Conservation (phyloP, 2,888 invertebrate species). For the Endomychus coccineus region DNA sequence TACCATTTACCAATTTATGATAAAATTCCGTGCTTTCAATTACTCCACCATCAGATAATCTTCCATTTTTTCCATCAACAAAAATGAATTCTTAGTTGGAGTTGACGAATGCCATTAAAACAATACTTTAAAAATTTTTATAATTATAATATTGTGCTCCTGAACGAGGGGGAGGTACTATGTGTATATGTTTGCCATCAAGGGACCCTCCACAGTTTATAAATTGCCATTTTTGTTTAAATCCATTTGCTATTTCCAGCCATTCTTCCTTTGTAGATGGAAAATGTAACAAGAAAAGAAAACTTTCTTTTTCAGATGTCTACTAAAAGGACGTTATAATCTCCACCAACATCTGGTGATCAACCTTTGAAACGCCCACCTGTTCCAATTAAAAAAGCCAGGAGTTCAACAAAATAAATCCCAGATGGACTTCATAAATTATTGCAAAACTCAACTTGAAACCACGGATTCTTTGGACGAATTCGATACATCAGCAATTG, state of each 20-base stretch:
- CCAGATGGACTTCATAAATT: slow-evolving; percentile 11
- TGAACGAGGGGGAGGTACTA: slow-evolving; percentile 1
- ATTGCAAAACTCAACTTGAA: slow-evolving; percentile 11
- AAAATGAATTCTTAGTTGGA: no score
- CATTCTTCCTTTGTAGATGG: neutral
- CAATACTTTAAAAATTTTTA: slow-evolving; percentile 14
- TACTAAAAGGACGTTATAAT: no score
- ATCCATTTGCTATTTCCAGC: slow-evolving; percentile 1
- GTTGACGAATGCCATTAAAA: slow-evolving; percentile 13
- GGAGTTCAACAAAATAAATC: neutral
- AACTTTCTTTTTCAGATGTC: slow-evolving; percentile 1
- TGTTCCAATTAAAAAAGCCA: no score
- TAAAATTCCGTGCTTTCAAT: no score
- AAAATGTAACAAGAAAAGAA: neutral
- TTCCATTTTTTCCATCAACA: no score
- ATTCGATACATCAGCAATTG: slow-evolving; percentile 12
- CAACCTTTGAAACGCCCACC: no score
- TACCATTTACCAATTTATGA: no score
- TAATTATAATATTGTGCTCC: slow-evolving; percentile 15
- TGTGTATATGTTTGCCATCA: slow-evolving; percentile 3
- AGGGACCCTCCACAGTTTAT: slow-evolving; percentile 4
- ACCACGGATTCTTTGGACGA: slow-evolving; percentile 12
- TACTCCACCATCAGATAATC: slow-evolving; percentile 12
- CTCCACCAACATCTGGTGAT: no score
- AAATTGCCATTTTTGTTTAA: slow-evolving; percentile 2